Evolutionary conservation across 2,113 vertebrate genomes (phyloP).

Genomic region (Thalassoma bifasciatum): DNA sequence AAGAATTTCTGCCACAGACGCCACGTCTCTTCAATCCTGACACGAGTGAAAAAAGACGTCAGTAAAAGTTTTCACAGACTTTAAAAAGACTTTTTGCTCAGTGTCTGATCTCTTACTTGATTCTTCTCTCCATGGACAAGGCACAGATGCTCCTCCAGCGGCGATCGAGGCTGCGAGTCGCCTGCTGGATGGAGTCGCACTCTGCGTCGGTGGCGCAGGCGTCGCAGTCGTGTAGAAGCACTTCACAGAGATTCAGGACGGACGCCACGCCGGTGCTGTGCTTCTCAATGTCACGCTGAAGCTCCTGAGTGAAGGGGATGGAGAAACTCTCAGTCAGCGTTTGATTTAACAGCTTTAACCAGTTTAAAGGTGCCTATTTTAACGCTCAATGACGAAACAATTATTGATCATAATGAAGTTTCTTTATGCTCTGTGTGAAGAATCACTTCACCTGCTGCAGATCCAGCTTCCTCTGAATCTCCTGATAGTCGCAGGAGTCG

Average conservation of each 20-base stretch:
- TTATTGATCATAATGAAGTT: no score
- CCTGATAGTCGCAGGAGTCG: constrained; percentile 90
- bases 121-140: constrained; percentile 95
- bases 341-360: no score
- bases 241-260: constrained; percentile 96
- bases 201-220: constrained; percentile 95
- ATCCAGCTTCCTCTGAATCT: constrained; percentile 95
- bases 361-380: no score
- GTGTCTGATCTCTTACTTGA: constrained; percentile 84
- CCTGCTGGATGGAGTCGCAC: constrained; percentile 97
- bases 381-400: no score
- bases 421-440: neutral
- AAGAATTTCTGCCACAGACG: constrained; percentile 97
- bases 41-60: neutral
- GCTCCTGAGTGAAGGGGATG: constrained; percentile 81
- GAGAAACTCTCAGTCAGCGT: neutral
- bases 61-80: neutral
- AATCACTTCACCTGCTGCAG: constrained; percentile 91
- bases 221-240: constrained; percentile 96
- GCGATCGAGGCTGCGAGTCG: constrained; percentile 93
- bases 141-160: constrained; percentile 98
- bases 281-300: constrained; percentile 97
- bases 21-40: constrained; percentile 98
- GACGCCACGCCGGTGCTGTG: constrained; percentile 97
- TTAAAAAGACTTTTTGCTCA: neutral